Percentiles rank a stretch among this genome's conserved stretches.
phyloP scores from a whole-genome alignment of 2,888 invertebrate species.

The Choreutis nemorana region DNA sequence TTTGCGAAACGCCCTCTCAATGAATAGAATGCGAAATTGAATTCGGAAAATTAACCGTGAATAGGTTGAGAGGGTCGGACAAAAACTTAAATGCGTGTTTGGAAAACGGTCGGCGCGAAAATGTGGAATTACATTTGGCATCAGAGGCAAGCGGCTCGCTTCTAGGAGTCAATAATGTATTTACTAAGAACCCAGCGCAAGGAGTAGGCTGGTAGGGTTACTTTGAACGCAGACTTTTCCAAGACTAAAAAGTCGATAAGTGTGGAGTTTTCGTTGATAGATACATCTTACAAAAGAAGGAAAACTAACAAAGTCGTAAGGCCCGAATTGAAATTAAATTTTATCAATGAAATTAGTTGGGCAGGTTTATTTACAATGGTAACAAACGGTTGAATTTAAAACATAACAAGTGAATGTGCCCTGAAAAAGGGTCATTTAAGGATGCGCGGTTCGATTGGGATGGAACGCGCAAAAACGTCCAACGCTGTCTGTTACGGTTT shows the following conservation, averaged over 20 bases:
- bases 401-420: no score
- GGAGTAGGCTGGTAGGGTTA: no score
- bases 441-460: constrained; percentile 45
- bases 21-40: constrained; percentile 46
- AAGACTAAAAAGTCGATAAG: no score
- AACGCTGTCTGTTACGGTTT: constrained; percentile 48
- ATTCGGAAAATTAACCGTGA: constrained; percentile 50
- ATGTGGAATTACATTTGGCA: constrained; percentile 46
- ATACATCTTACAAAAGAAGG: no score
- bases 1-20: constrained; percentile 38
- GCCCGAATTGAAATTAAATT: no score
- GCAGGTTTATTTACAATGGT: no score
- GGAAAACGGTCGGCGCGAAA: constrained; percentile 40
- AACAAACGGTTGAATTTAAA: no score
- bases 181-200: no score
- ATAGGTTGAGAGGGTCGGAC: constrained; percentile 29
- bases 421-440: constrained; percentile 53
- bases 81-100: constrained; percentile 54
- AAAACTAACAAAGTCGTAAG: no score
- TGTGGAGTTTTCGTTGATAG: no score
- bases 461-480: constrained; percentile 43
- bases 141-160: constrained; percentile 36
- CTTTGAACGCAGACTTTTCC: no score
- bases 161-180: constrained; percentile 17
- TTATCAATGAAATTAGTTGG: no score